Percentiles rank a stretch among this genome's conserved stretches.
phyloP scores from a whole-genome alignment of 2,888 invertebrate genomes.

The Caenorhabditis parvicauda region DNA sequence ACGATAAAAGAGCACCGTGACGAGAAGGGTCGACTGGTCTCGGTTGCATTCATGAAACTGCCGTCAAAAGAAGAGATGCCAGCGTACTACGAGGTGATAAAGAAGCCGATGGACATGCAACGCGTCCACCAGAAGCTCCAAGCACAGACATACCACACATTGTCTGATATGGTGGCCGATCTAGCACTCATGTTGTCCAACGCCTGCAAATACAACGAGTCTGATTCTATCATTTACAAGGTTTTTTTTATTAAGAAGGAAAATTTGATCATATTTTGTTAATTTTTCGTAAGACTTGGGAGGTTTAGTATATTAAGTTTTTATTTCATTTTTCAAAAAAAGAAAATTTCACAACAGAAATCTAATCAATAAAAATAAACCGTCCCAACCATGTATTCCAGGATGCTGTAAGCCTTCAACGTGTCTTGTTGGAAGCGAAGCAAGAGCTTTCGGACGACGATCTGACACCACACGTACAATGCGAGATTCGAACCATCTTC shows the following conservation, averaged over 20 bases:
- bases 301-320: not conserved
- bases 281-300: not conserved
- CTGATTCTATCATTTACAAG: conserved; percentile 85
- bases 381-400: conserved; percentile 55
- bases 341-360: too few relatives aligned
- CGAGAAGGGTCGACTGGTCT: conserved; percentile 85
- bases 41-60: conserved; percentile 87
- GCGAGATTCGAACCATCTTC: conserved; percentile 85
- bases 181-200: conserved; percentile 84
- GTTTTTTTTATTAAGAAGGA: conserved; percentile 23
- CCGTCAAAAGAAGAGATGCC: conserved; percentile 84
- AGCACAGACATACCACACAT: conserved; percentile 26
- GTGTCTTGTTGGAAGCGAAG: conserved; percentile 85
- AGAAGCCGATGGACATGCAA: conserved; percentile 92
- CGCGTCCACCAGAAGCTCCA: conserved; percentile 72
- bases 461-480: conserved; percentile 57
- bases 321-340: not conserved
- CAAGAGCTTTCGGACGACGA: conserved; percentile 70
- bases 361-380: too few relatives aligned
- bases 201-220: conserved; percentile 94
- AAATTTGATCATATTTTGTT: not conserved
- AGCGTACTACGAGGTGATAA: conserved; percentile 94
- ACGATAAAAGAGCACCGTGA: conserved; percentile 84
- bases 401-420: conserved; percentile 87
- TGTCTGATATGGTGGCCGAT: conserved; percentile 49